Evolutionary conservation across 2,113 vertebrate species (phyloP), one percentile per base, ranked within the genome.

Genomic region (Maccullochella peelii): DNA sequence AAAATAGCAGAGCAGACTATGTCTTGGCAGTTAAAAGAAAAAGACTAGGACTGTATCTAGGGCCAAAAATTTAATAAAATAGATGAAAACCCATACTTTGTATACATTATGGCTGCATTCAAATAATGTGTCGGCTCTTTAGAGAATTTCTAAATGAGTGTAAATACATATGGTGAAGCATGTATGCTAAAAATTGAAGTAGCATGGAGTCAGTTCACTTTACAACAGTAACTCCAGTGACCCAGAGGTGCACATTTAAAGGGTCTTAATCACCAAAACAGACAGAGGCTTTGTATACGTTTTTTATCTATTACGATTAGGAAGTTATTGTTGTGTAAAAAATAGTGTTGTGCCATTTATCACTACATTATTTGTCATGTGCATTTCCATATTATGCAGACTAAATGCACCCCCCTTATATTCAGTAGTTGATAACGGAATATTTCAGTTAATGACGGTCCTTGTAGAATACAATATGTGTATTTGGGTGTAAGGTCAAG

Each of bases 381-480:
- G 16, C 3, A 4, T n/a, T 54, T 66, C 36, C 10, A n/a, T 33
- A 44, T 25, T 5, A 30, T 12, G 25, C 38, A 75, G 21, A 68
- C 8, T 50, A 66, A 52, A 86, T 11, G 16, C 54, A 72, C 27
- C 20, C 18, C 14, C 10, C 30, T 54, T 49, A n/a, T 70, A 75
- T 40, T 30, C 63, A 30, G 18, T 62, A 44, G 44, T 14, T 30
- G 6, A 40, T 57, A 68, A 12, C 9, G 16, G 30, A 59, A 71
- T 57, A 38, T 73, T 63, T 80, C 47, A 68, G 47, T 38, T 49
- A 67, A 70, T 67, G 47, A 42, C 44, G 62, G 38, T 63, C 54
- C 15, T 63, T 55, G 52, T 49, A 50, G 33, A 62, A 69, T 42
- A 62, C 5, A 61, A 15, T 30, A n/a, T 30, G 25, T 47, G 25